Evolutionary conservation across 2,888 invertebrate genomes (phyloP).

Genomic region (Himalopsyche tibetana): DNA sequence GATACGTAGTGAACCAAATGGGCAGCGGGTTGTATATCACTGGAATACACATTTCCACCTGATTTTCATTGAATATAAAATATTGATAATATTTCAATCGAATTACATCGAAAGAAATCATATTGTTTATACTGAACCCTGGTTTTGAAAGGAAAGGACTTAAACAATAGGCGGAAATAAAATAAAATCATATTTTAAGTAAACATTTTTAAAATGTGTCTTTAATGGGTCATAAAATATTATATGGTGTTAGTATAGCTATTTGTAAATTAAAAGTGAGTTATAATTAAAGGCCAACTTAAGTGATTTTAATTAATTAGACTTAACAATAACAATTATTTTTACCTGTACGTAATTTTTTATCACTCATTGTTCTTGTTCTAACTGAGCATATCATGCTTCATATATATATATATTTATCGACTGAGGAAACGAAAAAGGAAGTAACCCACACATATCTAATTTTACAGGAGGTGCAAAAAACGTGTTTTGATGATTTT

Average conservation of each 20-base stretch:
- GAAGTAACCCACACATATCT: too few relatives aligned
- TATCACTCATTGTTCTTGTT: neutral
- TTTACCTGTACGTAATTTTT: neutral
- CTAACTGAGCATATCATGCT: too few relatives aligned
- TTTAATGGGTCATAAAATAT: neutral
- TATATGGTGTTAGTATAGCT: neutral
- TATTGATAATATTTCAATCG: too few relatives aligned
- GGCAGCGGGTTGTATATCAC: too few relatives aligned
- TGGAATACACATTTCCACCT: too few relatives aligned
- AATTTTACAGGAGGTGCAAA: too few relatives aligned
- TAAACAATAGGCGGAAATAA: neutral
- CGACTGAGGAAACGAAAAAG: too few relatives aligned
- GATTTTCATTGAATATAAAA: too few relatives aligned
- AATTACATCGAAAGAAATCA: too few relatives aligned
- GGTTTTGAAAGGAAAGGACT: neutral
- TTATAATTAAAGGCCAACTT: neutral
- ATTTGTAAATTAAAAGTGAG: neutral
- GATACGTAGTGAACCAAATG: too few relatives aligned
- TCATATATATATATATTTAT: too few relatives aligned
- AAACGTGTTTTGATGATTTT: too few relatives aligned
- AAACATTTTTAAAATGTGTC: conserved; percentile 2
- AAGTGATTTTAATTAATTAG: neutral
- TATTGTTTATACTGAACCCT: neutral
- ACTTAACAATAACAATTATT: neutral
- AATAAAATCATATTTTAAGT: neutral